phyloP scores from a whole-genome alignment of 2,888 invertebrate species.

The Platycheirus rosarum region DNA sequence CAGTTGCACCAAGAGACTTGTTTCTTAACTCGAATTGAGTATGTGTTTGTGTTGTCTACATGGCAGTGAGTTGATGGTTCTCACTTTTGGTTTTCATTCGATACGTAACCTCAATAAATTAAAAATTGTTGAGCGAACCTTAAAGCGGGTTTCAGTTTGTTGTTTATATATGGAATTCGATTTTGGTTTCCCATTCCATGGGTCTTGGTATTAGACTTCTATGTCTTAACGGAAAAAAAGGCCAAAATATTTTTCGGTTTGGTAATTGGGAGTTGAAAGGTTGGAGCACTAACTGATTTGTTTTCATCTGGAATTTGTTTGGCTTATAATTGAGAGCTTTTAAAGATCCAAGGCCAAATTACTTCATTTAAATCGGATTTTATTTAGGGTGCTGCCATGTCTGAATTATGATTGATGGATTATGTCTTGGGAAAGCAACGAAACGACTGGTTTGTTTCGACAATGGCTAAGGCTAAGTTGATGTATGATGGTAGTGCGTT shows the following conservation, averaged over 20 bases:
- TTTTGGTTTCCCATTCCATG: constrained; percentile 7
- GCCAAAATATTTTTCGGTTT: neutral
- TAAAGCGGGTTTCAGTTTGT: constrained; percentile 15
- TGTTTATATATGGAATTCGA: neutral
- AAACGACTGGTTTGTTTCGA: neutral
- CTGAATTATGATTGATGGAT: constrained; percentile 19
- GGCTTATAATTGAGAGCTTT: neutral
- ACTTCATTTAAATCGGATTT: neutral
- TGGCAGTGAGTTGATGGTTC: constrained; percentile 48
- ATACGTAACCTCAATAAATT: constrained; percentile 68
- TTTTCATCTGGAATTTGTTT: neutral
- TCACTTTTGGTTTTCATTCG: constrained; percentile 70
- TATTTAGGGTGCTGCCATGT: constrained; percentile 18
- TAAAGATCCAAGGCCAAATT: constrained; percentile 33
- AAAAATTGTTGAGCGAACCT: constrained; percentile 30
- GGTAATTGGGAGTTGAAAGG: neutral
- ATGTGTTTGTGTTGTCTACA: constrained; percentile 8
- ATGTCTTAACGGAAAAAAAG: constrained; percentile 24
- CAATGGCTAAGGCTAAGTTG: neutral
- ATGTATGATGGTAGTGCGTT: neutral
- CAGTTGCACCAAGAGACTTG: constrained; percentile 26
- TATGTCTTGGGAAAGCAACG: constrained; percentile 1
- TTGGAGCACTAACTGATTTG: neutral
- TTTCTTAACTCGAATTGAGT: constrained; percentile 24
- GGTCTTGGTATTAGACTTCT: neutral